Percentiles rank a stretch among this genome's conserved stretches.
These are phyloP conservation scores for Yponomeuta malinellus DNA, from an alignment of 2,888 invertebrate species.

Conservation along the genomic window DNA sequence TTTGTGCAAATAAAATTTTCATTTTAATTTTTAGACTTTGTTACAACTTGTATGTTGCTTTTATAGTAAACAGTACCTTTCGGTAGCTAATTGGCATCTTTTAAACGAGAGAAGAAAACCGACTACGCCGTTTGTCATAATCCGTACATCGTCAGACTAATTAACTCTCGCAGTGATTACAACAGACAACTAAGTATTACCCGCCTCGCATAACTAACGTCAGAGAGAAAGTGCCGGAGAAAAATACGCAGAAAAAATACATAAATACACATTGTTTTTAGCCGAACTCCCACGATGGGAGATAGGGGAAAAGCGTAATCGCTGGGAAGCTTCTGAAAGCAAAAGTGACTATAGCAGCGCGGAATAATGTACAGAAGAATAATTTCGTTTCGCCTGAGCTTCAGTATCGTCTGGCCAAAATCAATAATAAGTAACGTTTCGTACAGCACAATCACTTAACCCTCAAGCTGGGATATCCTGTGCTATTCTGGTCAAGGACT, in stretches of 20 bases:
- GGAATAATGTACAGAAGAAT: too few relatives aligned
- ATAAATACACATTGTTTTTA: constrained; percentile 59
- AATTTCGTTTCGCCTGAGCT: too few relatives aligned
- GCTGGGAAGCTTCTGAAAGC: constrained; percentile 65
- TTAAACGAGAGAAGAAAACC: background rate
- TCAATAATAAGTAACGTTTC: too few relatives aligned
- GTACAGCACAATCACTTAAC: too few relatives aligned
- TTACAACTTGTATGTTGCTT: background rate
- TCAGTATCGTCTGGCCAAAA: too few relatives aligned
- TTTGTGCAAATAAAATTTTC: too few relatives aligned
- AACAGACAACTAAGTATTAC: constrained; percentile 32
- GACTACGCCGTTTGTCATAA: background rate
- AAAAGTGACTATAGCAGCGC: constrained; percentile 40
- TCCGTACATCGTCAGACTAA: constrained; percentile 3
- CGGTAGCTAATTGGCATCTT: background rate
- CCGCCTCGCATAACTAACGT: constrained; percentile 36
- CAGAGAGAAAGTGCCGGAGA: constrained; percentile 59
- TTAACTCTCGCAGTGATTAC: constrained; percentile 33
- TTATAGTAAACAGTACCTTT: background rate
- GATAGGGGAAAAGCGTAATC: constrained; percentile 68
- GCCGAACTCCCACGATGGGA: constrained; percentile 61
- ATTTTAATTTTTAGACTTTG: too few relatives aligned
- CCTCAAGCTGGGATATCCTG: too few relatives aligned
- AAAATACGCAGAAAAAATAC: constrained; percentile 39
- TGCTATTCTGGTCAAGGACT: too few relatives aligned